Base-by-base conservation (phyloP, 1,140 invertebrate genomes). In the Nasonia longicornis region DNA sequence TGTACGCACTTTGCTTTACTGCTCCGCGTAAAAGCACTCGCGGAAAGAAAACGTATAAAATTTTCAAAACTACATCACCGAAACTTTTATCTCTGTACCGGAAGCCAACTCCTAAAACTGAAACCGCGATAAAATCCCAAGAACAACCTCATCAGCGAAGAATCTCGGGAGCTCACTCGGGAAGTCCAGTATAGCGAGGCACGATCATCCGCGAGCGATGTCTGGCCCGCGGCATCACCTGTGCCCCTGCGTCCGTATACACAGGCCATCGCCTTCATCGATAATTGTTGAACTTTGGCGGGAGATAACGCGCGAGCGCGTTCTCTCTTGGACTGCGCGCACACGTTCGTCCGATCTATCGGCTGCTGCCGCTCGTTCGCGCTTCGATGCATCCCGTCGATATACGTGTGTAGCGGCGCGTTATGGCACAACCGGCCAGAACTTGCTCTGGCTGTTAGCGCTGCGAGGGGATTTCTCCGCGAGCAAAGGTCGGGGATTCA, bases 221-320 rank as follows among this genome's bases (percentile, higher is more conserved):
- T 48, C 22, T 67, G 10, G 26, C 66, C 29, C 20, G 26, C 66
- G 64, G 26, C 64, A 6, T 66, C 64, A 26, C 64, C n/a, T 66
- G n/a, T 66, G 26, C 64, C 64, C 64, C 38, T 42, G 6, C n/a
- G 64, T 66, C 22, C 26, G 3, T 31, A 29, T 2, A 16, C 29
- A 67, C 29, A 67, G 26, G 2, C 71, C 42, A 20, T 31, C 4
- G 12, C 38, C 63, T 66, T 76, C 63, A 29, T 77, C 75, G 75
- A 77, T 77, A 77, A 77, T 77, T 77, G 75, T 67, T 67, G 38
- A 67, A 67, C 64, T 77, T 67, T 22, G 11, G 63, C 29, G 58
- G 20, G 10, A 66, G 63, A 77, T 66, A 76, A 66, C 16, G 26
- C 26, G 26, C 26, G 26, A 26, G 26, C 26, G 26, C 26, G 52